Conservation (phyloP, 1,140 invertebrate genomes). For the Drusus annulatus region DNA sequence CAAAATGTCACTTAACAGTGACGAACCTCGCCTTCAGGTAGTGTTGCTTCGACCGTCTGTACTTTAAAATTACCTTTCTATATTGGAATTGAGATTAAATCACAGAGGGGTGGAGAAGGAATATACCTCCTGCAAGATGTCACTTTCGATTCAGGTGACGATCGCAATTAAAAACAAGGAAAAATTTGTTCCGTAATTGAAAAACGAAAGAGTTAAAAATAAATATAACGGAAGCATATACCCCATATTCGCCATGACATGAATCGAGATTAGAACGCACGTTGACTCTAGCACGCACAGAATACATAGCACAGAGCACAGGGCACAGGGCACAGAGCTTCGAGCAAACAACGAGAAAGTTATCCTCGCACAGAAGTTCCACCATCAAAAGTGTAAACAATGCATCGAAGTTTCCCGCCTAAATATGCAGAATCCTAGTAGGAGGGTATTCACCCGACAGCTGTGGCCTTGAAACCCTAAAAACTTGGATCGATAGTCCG, state of each 20-base stretch:
- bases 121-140: constrained; percentile 28
- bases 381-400: constrained; percentile 36
- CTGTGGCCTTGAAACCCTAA: constrained; percentile 40
- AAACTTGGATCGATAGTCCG: constrained; percentile 39
- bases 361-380: constrained; percentile 11
- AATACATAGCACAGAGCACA: too few relatives aligned
- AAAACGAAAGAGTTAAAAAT: too few relatives aligned
- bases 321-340: too few relatives aligned
- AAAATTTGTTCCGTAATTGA: background rate
- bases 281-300: background rate
- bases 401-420: constrained; percentile 39
- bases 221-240: background rate
- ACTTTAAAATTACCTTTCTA: constrained; percentile 13
- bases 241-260: background rate
- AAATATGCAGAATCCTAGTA: constrained; percentile 37
- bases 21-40: background rate
- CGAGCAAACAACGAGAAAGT: constrained; percentile 21
- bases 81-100: constrained; percentile 15
- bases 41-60: constrained; percentile 29
- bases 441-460: constrained; percentile 31
- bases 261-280: background rate
- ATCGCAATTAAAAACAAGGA: constrained; percentile 36
- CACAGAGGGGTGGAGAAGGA: background rate
- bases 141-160: constrained; percentile 33
- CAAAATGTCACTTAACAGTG: background rate